Conservation (phyloP, 2,888 invertebrate genomes). For the Folsomia candida region DNA sequence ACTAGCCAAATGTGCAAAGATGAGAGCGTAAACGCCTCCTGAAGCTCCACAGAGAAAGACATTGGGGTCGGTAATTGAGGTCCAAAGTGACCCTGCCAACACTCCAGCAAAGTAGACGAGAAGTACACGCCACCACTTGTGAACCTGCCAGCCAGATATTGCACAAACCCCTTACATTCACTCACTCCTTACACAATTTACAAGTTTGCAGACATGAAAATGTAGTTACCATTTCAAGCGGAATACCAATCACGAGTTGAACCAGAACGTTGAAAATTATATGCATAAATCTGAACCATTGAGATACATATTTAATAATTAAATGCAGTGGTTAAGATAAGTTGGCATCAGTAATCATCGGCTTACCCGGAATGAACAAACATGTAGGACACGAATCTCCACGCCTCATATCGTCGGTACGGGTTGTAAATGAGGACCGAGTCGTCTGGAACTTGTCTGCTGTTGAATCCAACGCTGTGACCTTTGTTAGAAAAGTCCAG, state of each 20-base stretch:
- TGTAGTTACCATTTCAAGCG: slow-evolving; percentile 94
- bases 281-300: slow-evolving; percentile 69
- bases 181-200: too few species aligned
- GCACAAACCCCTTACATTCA: slow-evolving; percentile 91
- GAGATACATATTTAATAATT: neutral
- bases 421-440: slow-evolving; percentile 86
- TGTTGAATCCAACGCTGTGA: slow-evolving; percentile 55
- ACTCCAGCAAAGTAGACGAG: slow-evolving; percentile 81
- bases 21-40: slow-evolving; percentile 90
- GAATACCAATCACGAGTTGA: slow-evolving; percentile 88
- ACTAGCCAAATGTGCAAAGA: slow-evolving; percentile 89
- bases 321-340: neutral
- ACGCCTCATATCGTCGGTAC: slow-evolving; percentile 75
- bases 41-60: slow-evolving; percentile 77
- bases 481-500: slow-evolving; percentile 54
- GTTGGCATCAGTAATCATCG: neutral
- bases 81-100: slow-evolving; percentile 76
- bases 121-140: slow-evolving; percentile 88
- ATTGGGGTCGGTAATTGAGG: slow-evolving; percentile 73
- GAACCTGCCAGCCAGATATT: slow-evolving; percentile 90
- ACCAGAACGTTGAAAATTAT: slow-evolving; percentile 85
- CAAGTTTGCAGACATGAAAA: too few species aligned
- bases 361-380: slow-evolving; percentile 78
- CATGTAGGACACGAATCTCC: slow-evolving; percentile 95
- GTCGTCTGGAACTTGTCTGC: slow-evolving; percentile 73